Base-by-base conservation (phyloP, 2,888 invertebrate species). In the Hololepta plana region DNA sequence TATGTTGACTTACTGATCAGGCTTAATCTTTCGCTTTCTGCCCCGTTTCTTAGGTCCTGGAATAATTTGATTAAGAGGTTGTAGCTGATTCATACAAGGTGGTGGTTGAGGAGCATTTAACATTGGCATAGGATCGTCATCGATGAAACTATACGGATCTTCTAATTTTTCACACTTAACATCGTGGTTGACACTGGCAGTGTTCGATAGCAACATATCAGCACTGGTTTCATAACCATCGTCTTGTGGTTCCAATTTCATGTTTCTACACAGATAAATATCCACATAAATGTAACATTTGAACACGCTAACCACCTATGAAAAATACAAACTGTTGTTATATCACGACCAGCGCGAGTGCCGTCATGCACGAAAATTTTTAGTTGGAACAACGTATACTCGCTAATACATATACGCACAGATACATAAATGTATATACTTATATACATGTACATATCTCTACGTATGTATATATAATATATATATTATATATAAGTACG, bases 171-270 rank as follows among this genome's bases (percentile, higher is more conserved):
- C 55, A 38, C 54, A 51, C 40, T 55, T 55, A 24, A 54, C 48
- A 31, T 51, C 49, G 37, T 49, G 51, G 42, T 48, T 51, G 37
- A 46, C 43, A 37, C 43, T 47, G 44, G 48, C 46, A 44, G 44
- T 47, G 44, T 50, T 51, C 23, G 46, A 41, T 36, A 62, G 53
- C 49, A 62, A 54, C 48, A 62, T 55, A 49, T 64, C 64, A 37
- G 61, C 79, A 58, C 81, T 77, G 42, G 84, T 82, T 63, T 84
- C 84, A 62, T 85, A 85, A 39, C 84, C 84, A 62, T 85, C 84
- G 62, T 85, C 84, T 47, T 77, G 74, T 45, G 71, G 73, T 60
- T 82, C 82, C 46, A 53, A 39, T 46, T 55, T 54, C 53, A 55
- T 55, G 37, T 55, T 55, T 36, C 55, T 55, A 36, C 24, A 36